Evolutionary conservation across 2,797 vertebrate genomes (phyloP).

Genomic region (Anabacerthia variegaticeps): DNA sequence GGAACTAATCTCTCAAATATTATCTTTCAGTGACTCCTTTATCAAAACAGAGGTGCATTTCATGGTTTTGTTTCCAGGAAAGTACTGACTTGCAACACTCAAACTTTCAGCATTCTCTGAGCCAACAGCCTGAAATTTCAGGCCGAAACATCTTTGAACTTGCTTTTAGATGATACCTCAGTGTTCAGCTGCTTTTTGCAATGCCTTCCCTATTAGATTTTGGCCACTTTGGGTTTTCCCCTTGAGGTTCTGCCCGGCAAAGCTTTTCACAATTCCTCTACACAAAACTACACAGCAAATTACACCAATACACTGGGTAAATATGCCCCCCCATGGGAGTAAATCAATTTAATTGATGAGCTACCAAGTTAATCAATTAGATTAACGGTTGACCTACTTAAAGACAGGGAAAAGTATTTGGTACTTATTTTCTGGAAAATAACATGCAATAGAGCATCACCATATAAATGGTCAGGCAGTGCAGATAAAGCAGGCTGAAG

Average conservation of each 20-base stretch:
- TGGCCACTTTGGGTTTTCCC: background rate
- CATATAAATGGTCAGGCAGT: background rate
- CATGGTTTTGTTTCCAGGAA: background rate
- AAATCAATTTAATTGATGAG: constrained; percentile 24
- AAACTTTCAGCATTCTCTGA: background rate
- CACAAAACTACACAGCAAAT: background rate
- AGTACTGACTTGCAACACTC: background rate
- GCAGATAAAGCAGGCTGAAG: background rate
- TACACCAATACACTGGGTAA: background rate
- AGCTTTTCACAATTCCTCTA: background rate
- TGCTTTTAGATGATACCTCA: background rate
- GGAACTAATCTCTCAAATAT: background rate
- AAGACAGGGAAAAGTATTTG: background rate
- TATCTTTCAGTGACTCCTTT: background rate
- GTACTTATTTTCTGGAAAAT: background rate
- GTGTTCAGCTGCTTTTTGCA: background rate
- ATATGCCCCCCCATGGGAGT: background rate
- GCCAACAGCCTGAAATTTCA: background rate
- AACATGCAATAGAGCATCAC: background rate
- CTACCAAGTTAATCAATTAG: constrained; percentile 14
- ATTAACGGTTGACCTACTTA: constrained; percentile 43
- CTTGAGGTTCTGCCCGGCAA: background rate
- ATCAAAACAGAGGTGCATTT: background rate
- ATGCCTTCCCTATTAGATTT: background rate
- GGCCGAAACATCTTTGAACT: background rate